Evolutionary conservation across 2,113 vertebrate genomes (phyloP).

Genomic region (Colistium nudipinnis): DNA sequence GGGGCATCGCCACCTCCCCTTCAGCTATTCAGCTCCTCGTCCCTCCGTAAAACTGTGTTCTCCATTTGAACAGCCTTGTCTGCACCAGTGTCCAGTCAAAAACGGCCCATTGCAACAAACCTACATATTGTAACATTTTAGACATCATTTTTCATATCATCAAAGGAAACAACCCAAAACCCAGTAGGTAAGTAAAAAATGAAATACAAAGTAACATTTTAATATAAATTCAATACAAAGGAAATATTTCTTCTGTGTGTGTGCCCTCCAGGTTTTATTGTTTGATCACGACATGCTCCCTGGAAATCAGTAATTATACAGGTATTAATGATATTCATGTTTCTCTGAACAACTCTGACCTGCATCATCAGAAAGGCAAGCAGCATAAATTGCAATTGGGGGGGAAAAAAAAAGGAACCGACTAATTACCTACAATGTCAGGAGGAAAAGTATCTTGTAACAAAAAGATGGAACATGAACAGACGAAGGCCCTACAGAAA

Average conservation of each 20-base stretch:
- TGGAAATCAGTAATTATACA: background rate
- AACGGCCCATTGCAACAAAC: too few relatives aligned
- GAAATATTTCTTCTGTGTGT: background rate
- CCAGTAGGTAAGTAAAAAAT: too few relatives aligned
- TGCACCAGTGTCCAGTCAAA: too few relatives aligned
- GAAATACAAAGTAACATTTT: too few relatives aligned
- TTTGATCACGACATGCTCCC: background rate
- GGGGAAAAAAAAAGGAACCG: background rate
- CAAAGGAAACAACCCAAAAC: too few relatives aligned
- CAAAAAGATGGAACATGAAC: background rate
- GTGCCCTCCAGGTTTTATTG: background rate
- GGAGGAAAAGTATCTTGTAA: background rate
- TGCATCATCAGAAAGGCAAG: constrained; percentile 7
- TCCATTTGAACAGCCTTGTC: too few relatives aligned
- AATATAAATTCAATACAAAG: too few relatives aligned
- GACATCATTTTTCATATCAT: too few relatives aligned
- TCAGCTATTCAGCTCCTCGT: too few relatives aligned
- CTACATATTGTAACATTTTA: too few relatives aligned
- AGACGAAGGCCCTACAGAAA: background rate
- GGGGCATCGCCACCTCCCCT: too few relatives aligned
- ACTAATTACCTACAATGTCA: constrained; percentile 14
- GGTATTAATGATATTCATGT: constrained; percentile 6
- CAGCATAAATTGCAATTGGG: background rate
- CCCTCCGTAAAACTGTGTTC: too few relatives aligned
- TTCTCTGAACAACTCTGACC: constrained; percentile 30